phyloP scores from a whole-genome alignment of 2,797 vertebrate genomes.

The Peromyscus attwateri region DNA sequence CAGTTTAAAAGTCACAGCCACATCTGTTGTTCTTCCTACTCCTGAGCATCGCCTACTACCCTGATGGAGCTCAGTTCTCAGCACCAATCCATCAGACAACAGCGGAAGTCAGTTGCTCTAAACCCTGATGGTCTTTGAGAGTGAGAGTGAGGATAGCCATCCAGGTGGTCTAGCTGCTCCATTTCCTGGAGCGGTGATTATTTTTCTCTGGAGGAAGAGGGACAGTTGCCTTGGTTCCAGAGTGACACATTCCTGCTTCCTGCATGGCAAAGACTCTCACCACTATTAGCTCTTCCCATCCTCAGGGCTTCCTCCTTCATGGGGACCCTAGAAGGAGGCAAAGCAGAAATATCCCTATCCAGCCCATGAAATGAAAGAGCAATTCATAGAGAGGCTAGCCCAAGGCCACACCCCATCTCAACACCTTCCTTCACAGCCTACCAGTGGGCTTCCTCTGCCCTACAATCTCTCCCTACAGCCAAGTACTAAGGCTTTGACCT shows the following conservation, averaged over 20 bases:
- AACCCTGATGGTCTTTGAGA: background rate
- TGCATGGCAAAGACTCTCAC: background rate
- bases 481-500: background rate
- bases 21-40: background rate
- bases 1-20: background rate
- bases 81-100: rapidly evolving
- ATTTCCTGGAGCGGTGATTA: background rate
- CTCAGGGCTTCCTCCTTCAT: no score
- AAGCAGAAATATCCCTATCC: background rate
- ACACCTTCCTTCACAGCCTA: rapidly evolving
- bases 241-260: background rate
- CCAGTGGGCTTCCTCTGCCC: background rate
- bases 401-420: rapidly evolving
- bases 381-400: background rate
- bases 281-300: background rate
- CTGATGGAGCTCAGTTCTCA: no score
- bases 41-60: rapidly evolving
- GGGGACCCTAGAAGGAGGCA: no score
- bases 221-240: background rate
- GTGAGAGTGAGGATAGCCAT: background rate
- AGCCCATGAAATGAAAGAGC: background rate
- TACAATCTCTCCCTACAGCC: background rate
- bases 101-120: background rate
- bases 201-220: background rate
- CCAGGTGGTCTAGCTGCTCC: background rate